Base-by-base conservation (phyloP, 2,888 invertebrate genomes). In the Catocala sponsa region DNA sequence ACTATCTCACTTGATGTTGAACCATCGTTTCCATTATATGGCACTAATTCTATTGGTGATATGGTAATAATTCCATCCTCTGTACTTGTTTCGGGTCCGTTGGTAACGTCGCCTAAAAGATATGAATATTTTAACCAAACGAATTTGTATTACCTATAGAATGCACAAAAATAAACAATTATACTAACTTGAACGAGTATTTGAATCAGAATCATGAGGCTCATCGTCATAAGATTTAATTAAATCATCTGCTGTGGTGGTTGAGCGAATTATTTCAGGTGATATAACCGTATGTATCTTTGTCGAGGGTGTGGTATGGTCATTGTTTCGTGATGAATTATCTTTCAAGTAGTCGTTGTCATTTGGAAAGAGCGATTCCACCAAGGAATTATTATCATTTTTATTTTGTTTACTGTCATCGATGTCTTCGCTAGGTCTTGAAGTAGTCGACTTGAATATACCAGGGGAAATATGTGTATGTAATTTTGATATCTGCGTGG, bases 41-140 rank as follows among this genome's bases (percentile, higher is more conserved):
- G 65, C 9, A n/a, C 13, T 15, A 46, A 44, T 59, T 65, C 78
- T 57, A 72, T 64, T 0, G 72, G 77, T 7, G 74, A 76, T 67
- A 78, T 42, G 11, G 68, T 70, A 33, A 25, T 25, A 25, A 70
- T 65, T 12, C 56, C 44, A 53, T 62, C 10, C 12, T 48, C 54
- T 25, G 25, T 35, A 33, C 4, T 13, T 25, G 0, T 48, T 25
- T 33, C 42, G 10, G 44, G 25, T 15, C 11, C n/a, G 33, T 15
- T 51, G 4, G 12, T 15, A 25, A 38, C 38, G 10, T 44, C n/a
- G n/a, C 32, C 51, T 25, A 38, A 51, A 38, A 57, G 44, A 38
- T 38, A 38, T 0, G 9, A 38, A 38, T 38, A 38, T 5, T 9
- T 38, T 9, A 38, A 4, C 35, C 1, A 9, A 9, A 6, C 7